Conservation (phyloP, 2,113 vertebrate genomes). For the Aphyosemion australe region DNA sequence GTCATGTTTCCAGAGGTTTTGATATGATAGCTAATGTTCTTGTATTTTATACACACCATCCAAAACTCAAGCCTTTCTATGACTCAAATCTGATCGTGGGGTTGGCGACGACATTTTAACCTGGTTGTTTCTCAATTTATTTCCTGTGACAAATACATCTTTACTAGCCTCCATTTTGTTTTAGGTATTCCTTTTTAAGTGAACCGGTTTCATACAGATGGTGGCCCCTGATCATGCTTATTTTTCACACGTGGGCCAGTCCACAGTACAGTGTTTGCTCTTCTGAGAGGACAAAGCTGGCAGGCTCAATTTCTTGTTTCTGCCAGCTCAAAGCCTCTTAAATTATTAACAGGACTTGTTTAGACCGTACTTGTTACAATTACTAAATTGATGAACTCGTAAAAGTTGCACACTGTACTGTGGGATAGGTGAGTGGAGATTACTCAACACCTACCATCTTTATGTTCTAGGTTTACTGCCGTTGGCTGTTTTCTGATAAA, state of each 20-base stretch:
- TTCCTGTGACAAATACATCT: conserved; percentile 19
- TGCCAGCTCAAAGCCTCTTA: no score
- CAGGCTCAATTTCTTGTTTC: no score
- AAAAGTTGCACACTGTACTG: conserved; percentile 16
- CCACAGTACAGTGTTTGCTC: conserved; percentile 23
- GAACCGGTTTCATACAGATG: conserved; percentile 54
- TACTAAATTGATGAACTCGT: no score
- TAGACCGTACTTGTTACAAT: neutral
- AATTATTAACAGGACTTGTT: neutral
- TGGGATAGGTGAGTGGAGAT: conserved; percentile 26
- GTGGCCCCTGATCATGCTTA: conserved; percentile 34
- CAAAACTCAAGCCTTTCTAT: conserved; percentile 43
- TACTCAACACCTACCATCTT: conserved; percentile 36
- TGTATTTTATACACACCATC: conserved; percentile 31
- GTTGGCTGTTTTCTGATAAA: conserved; percentile 34
- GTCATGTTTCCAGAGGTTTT: conserved; percentile 55
- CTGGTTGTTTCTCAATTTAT: conserved; percentile 40
- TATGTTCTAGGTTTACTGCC: conserved; percentile 45
- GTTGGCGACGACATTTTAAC: conserved; percentile 27
- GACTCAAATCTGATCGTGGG: conserved; percentile 31
- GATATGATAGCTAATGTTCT: conserved; percentile 45
- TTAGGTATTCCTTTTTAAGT: conserved; percentile 36
- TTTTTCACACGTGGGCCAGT: conserved; percentile 21
- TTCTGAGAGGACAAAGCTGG: neutral
- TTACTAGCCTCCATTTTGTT: conserved; percentile 19